A percentile compares a stretch with the other conserved stretches of the same genome.
phyloP scores from a whole-genome alignment of 2,113 vertebrate species.

The Dipodomys merriami region DNA sequence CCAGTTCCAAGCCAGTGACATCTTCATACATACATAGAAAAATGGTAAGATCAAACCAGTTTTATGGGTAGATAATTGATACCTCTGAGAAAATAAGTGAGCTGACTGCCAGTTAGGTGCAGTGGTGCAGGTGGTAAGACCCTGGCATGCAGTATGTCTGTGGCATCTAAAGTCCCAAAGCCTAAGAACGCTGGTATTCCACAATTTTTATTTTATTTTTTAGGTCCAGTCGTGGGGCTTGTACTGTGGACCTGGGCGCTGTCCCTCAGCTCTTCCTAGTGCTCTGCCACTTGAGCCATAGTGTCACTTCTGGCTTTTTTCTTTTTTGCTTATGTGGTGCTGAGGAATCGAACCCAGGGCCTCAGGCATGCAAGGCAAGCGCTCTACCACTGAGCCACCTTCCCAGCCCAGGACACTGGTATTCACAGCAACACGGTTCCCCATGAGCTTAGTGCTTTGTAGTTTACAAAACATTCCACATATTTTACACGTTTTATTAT shows the following conservation, averaged over 20 bases:
- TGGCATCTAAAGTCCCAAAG: not conserved
- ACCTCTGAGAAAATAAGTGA: not conserved
- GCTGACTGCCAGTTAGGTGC: not conserved
- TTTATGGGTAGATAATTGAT: too few species aligned
- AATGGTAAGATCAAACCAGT: not conserved
- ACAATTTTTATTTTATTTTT: too few species aligned
- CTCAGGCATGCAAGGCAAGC: too few species aligned
- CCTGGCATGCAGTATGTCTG: rapidly evolving
- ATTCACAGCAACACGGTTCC: not conserved
- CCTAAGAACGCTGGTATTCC: not conserved
- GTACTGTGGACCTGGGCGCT: too few species aligned
- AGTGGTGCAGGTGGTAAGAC: not conserved
- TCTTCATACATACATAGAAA: not conserved
- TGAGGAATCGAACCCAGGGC: too few species aligned
- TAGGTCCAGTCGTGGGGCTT: too few species aligned
- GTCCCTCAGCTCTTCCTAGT: too few species aligned
- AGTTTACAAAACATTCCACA: not conserved
- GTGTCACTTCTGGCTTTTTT: too few species aligned
- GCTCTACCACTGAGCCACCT: too few species aligned
- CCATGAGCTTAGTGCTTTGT: not conserved
- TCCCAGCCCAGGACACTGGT: not conserved
- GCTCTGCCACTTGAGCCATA: too few species aligned
- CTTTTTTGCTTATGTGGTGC: too few species aligned
- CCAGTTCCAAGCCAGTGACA: rapidly evolving
- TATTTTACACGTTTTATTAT: not conserved